Evolutionary conservation across 2,113 vertebrate genomes (phyloP).

Genomic region (Chloropsis hardwickii): DNA sequence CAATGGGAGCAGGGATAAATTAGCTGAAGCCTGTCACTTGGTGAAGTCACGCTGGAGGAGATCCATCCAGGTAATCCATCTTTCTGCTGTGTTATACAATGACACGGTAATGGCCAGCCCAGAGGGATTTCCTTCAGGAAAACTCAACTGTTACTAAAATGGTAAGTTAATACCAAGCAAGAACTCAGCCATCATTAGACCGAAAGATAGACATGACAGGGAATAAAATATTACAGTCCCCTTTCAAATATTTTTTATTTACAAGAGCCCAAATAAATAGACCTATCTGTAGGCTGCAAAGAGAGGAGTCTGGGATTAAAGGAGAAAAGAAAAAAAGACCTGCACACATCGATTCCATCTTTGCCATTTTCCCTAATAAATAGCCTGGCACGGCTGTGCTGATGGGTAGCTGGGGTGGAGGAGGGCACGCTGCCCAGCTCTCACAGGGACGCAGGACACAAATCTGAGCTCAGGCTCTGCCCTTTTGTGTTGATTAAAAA

Average conservation of each 20-base stretch:
- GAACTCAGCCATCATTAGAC: background rate
- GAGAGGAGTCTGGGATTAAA: background rate
- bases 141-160: slow-evolving; percentile 50
- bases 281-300: background rate
- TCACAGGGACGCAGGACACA: background rate
- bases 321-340: background rate
- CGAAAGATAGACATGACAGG: background rate
- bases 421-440: background rate
- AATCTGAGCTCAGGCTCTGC: slow-evolving; percentile 12
- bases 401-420: background rate
- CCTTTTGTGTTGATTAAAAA: slow-evolving; percentile 17
- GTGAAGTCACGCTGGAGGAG: slow-evolving; percentile 17
- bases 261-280: background rate
- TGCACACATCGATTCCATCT: background rate
- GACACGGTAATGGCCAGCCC: slow-evolving; percentile 27
- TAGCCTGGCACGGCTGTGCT: background rate
- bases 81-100: slow-evolving; percentile 9
- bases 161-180: slow-evolving; percentile 13
- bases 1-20: fast-evolving
- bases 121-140: slow-evolving; percentile 48
- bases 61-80: slow-evolving; percentile 43
- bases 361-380: slow-evolving; percentile 31
- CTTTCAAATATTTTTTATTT: slow-evolving; percentile 24
- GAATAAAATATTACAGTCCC: background rate
- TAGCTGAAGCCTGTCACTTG: slow-evolving; percentile 9